Conservation (phyloP, 53 echinoderm and acorn worm genomes). For the Holothuria leucospilota region DNA sequence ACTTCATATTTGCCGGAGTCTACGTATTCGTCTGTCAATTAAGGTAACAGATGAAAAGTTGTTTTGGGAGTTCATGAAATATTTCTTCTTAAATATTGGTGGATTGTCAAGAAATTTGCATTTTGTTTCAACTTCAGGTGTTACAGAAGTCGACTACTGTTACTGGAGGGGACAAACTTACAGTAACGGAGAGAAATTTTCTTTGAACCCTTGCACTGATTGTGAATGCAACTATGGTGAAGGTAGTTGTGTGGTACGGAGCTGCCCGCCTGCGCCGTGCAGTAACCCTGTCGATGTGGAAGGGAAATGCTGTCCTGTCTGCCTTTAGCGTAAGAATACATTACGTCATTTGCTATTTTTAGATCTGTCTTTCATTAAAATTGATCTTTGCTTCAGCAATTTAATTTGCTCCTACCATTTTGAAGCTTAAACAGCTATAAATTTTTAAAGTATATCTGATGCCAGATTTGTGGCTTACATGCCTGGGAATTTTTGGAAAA, state of each 20-base stretch:
- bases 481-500: too few relatives aligned
- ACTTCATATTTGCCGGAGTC: too few relatives aligned
- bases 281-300: background rate
- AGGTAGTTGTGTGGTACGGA: background rate
- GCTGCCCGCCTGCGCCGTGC: background rate
- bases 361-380: too few relatives aligned
- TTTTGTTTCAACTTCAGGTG: background rate
- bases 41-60: too few relatives aligned
- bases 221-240: conserved; percentile 2
- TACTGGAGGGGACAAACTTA: conserved; percentile 5
- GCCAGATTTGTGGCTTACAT: too few relatives aligned
- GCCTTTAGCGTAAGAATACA: background rate
- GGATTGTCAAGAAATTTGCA: too few relatives aligned
- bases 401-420: too few relatives aligned
- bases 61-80: background rate
- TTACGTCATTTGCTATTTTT: background rate
- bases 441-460: too few relatives aligned
- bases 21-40: too few relatives aligned
- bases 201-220: conserved; percentile 24
- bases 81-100: background rate
- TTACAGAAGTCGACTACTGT: background rate
- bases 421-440: too few relatives aligned
- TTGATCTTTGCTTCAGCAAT: too few relatives aligned
- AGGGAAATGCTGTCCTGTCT: conserved; percentile 5
- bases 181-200: conserved; percentile 9